phyloP scores from a whole-genome alignment of 1,140 invertebrate genomes.

The Limonius californicus region DNA sequence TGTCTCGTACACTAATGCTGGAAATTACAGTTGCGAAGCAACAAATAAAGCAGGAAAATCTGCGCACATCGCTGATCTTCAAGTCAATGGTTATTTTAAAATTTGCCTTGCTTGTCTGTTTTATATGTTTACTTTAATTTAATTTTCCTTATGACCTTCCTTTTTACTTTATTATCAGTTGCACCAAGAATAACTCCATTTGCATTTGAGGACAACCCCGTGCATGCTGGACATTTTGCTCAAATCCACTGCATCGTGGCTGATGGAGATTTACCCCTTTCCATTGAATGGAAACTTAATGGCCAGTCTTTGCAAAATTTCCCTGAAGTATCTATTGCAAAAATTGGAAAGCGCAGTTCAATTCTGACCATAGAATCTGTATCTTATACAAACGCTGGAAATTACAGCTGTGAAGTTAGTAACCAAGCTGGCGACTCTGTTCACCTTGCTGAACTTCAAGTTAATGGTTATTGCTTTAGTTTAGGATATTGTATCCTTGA shows the following conservation, averaged over 20 bases:
- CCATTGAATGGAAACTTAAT: slow-evolving; percentile 49
- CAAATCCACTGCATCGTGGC: slow-evolving; percentile 38
- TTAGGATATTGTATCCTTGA: too few relatives aligned
- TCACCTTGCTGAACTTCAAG: slow-evolving; percentile 63
- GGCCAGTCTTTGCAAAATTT: slow-evolving; percentile 35
- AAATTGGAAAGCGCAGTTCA: slow-evolving; percentile 63
- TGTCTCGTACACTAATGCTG: slow-evolving; percentile 61
- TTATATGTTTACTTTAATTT: background rate
- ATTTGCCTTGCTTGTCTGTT: background rate
- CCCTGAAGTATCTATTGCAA: slow-evolving; percentile 36
- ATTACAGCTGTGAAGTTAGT: slow-evolving; percentile 74
- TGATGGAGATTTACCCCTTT: slow-evolving; percentile 37
- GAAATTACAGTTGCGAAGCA: slow-evolving; percentile 67
- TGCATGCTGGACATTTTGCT: slow-evolving; percentile 43
- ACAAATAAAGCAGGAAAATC: slow-evolving; percentile 61
- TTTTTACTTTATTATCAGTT: slow-evolving; percentile 29
- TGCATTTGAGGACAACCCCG: slow-evolving; percentile 58
- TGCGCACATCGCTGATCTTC: slow-evolving; percentile 55
- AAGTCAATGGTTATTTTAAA: slow-evolving; percentile 54
- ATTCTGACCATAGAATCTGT: slow-evolving; percentile 72
- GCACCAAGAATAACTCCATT: slow-evolving; percentile 64
- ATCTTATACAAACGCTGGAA: slow-evolving; percentile 68
- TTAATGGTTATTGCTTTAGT: slow-evolving; percentile 57
- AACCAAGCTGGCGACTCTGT: slow-evolving; percentile 65
- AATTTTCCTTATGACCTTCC: too few relatives aligned